A percentile compares a stretch with the other conserved stretches of the same genome.
phyloP scores from a whole-genome alignment of 2,113 vertebrate genomes.

The Suncus etruscus region DNA sequence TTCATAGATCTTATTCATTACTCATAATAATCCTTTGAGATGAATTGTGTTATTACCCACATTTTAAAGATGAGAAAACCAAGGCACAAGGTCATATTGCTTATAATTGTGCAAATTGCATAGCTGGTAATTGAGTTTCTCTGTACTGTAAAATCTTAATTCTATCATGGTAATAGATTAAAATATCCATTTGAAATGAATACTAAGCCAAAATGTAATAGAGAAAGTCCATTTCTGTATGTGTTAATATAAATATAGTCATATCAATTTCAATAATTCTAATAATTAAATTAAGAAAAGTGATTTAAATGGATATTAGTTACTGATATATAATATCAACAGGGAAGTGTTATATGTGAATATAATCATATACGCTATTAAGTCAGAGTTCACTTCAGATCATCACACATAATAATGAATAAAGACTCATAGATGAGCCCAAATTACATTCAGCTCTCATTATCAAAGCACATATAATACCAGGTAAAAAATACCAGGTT shows the following conservation, averaged over 20 bases:
- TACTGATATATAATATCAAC: slow-evolving; percentile 6
- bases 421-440: not conserved
- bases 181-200: slow-evolving; percentile 38
- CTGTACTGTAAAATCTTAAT: slow-evolving; percentile 14
- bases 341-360: not conserved
- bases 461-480: not conserved
- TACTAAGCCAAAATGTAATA: slow-evolving; percentile 28
- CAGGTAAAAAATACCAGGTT: not conserved
- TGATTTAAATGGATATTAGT: not conserved
- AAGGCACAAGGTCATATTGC: not conserved
- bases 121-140: not conserved
- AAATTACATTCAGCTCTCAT: not conserved
- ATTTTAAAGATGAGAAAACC: slow-evolving; percentile 56
- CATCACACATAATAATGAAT: not conserved
- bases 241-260: not conserved
- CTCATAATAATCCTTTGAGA: not conserved
- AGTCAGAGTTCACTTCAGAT: not conserved
- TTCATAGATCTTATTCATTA: not conserved
- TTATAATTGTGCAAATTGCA: not conserved
- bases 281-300: not conserved
- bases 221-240: not conserved
- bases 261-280: not conserved
- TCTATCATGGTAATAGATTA: not conserved
- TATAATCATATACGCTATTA: not conserved
- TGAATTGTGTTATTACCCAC: not conserved